These are phyloP conservation scores for Ariopsis seemanni DNA, from an alignment of 2,113 vertebrate species.

Conservation along the genomic window DNA sequence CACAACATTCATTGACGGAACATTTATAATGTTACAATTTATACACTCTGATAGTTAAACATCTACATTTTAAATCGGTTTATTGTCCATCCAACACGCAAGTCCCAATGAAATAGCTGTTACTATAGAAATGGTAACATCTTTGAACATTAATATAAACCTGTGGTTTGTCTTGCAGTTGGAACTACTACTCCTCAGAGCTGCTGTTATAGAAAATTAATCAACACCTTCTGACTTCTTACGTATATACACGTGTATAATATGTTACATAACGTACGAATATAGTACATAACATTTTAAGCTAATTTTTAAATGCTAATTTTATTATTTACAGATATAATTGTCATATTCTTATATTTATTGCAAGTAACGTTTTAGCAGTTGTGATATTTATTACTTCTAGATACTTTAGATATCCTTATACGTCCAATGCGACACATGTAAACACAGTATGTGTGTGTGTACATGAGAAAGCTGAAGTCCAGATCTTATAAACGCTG, in stretches of 20 bases:
- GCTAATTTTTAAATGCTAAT: not conserved
- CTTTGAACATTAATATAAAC: no score
- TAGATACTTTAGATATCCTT: not conserved
- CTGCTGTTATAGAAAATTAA: no score
- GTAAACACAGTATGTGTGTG: not conserved
- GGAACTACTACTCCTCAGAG: no score
- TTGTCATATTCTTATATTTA: not conserved
- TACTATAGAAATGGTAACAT: no score
- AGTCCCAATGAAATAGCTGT: no score
- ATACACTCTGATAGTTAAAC: not conserved
- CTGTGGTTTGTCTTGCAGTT: no score
- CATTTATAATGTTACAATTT: not conserved
- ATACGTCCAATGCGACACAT: not conserved
- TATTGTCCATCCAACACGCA: no score
- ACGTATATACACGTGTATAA: no score
- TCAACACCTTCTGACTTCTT: no score
- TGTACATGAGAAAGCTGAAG: slow-evolving; percentile 26
- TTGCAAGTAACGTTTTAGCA: not conserved
- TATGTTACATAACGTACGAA: no score
- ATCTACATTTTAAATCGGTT: no score
- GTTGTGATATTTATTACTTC: not conserved
- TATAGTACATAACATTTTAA: no score
- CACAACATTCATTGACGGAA: not conserved
- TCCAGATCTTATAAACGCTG: slow-evolving; percentile 28
- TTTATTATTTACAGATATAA: not conserved